Conservation (phyloP, 2,888 invertebrate genomes). For the Sylvicola cinctus region DNA sequence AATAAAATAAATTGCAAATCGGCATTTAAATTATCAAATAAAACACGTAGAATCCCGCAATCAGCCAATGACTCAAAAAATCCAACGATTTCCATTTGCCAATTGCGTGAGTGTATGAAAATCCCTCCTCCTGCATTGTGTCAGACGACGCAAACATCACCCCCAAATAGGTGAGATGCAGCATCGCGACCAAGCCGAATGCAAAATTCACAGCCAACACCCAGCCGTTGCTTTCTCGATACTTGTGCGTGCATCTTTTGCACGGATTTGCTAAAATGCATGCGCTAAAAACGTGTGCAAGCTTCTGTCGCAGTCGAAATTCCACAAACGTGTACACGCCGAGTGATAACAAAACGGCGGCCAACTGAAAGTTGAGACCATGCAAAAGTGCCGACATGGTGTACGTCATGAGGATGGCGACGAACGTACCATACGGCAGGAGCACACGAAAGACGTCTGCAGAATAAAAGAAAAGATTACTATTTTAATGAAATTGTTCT, state of each 20-base stretch:
- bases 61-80: slow-evolving; percentile 50
- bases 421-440: slow-evolving; percentile 47
- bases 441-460: slow-evolving; percentile 64
- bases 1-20: too few species aligned
- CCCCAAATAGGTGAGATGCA: slow-evolving; percentile 86
- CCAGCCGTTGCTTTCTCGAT: slow-evolving; percentile 39
- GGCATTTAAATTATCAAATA: too few species aligned
- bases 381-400: slow-evolving; percentile 76
- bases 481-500: too few species aligned
- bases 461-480: too few species aligned
- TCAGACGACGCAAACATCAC: slow-evolving; percentile 66
- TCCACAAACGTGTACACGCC: slow-evolving; percentile 87
- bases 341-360: slow-evolving; percentile 76
- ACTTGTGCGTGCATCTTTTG: slow-evolving; percentile 39
- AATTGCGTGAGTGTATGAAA: slow-evolving; percentile 46
- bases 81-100: slow-evolving; percentile 64
- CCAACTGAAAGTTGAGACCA: slow-evolving; percentile 82
- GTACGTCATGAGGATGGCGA: slow-evolving; percentile 71
- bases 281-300: slow-evolving; percentile 53
- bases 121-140: slow-evolving; percentile 42
- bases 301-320: slow-evolving; percentile 31
- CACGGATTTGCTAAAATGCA: slow-evolving; percentile 61
- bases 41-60: background rate
- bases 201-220: slow-evolving; percentile 42
- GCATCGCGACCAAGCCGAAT: slow-evolving; percentile 55